A percentile compares a stretch with the other conserved stretches of the same genome.
Evolutionary conservation across 2,888 invertebrate genomes (phyloP).

Genomic region (Apoderus coryli): DNA sequence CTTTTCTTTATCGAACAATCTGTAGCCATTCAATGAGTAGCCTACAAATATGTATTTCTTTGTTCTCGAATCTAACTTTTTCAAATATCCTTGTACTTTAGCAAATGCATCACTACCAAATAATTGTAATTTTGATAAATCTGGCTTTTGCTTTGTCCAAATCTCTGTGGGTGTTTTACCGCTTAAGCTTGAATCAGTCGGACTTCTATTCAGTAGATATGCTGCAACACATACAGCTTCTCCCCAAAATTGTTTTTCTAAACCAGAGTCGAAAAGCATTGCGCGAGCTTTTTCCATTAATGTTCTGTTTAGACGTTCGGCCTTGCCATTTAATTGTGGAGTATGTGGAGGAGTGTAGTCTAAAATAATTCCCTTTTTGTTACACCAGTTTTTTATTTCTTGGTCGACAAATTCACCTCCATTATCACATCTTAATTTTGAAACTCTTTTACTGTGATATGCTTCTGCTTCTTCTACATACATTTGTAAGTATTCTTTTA

Average conservation of each 20-base stretch:
- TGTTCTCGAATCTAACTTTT: constrained; percentile 21
- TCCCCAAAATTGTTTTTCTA: constrained; percentile 14
- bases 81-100: constrained; percentile 18
- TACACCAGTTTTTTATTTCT: constrained; percentile 14
- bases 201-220: constrained; percentile 15
- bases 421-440: constrained; percentile 17
- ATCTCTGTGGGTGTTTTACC: constrained; percentile 21
- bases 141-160: constrained; percentile 20
- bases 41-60: constrained; percentile 19
- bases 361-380: constrained; percentile 14
- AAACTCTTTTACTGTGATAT: constrained; percentile 11
- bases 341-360: constrained; percentile 15
- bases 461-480: constrained; percentile 12
- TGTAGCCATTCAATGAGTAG: constrained; percentile 13
- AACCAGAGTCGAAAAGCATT: constrained; percentile 13
- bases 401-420: constrained; percentile 15
- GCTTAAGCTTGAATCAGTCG: constrained; percentile 10
- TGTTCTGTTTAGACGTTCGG: constrained; percentile 17
- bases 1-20: constrained; percentile 11
- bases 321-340: constrained; percentile 19
- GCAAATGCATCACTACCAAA: constrained; percentile 22
- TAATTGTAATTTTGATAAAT: constrained; percentile 20
- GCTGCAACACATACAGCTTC: constrained; percentile 12
- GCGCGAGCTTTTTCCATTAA: constrained; percentile 16
- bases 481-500: constrained; percentile 10